Evolutionary conservation across 2,888 invertebrate genomes (phyloP), one percentile per base, ranked within the genome.

Genomic region (Aporophyla nigra): DNA sequence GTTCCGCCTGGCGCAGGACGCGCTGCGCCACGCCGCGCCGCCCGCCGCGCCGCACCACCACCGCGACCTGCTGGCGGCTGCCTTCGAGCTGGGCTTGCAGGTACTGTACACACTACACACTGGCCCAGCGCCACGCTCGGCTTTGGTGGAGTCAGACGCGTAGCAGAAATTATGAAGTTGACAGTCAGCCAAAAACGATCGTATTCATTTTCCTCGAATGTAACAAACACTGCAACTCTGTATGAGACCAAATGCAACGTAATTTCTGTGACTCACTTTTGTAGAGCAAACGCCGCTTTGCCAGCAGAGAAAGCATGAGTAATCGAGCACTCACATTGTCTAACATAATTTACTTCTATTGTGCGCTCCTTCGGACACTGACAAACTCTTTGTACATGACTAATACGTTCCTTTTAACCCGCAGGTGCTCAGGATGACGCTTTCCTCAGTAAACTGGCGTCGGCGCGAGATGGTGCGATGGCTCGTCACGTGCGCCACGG

Each of bases 391-490:
- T 33, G 33, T 43, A 7, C 14, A n/a, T 21, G 27, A 33, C 3
- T 69, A 56, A 71, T 2, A 7, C 1, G 2, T 70, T 56, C 53
- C 24, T 91, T 16, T 91, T 92, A 63, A 6, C 16, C 84, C 89
- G 0, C 92, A 98, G 98, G 98, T 98, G 65, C 97, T 98, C 97
- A 95, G 98, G 63, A 98, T 98, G 98, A 98, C 98, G 0, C 90
- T 98, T 69, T 98, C 98, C 6, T 98, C 98, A 12, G 97, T 98
- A 88, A 98, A 98, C 93, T 98, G 98, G 98, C 97, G 98, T 61
- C 94, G 99, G 68, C 97, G 98, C n/a, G 98, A 98, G 93, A 98
- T 98, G 98, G 98, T 98, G 12, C 97, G 98, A 40, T 98, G 98
- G 98, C 94, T 98, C 82, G 98, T 98, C 62, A 98, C 98, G 0